Percentiles rank a stretch among this genome's conserved stretches.
Evolutionary conservation across 2,113 vertebrate genomes (phyloP).

Genomic region (Charina bottae): DNA sequence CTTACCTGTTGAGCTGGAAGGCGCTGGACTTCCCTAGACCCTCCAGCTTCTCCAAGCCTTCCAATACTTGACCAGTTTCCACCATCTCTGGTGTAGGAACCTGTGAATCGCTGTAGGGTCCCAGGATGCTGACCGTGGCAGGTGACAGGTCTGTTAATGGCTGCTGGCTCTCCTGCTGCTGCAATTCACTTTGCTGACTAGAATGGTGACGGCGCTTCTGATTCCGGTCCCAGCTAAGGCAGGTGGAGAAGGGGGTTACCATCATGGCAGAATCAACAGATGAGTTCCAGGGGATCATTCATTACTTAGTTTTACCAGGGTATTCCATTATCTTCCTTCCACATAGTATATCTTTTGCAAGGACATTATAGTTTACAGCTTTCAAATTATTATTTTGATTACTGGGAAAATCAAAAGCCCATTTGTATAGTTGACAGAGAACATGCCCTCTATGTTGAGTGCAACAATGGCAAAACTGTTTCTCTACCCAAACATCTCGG

Average conservation of each 20-base stretch:
- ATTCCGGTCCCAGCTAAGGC: constrained; percentile 79
- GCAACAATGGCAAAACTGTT: not conserved
- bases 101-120: constrained; percentile 72
- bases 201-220: constrained; percentile 79
- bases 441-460: not conserved
- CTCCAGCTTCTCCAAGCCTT: constrained; percentile 57
- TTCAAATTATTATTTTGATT: not conserved
- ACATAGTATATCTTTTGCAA: not conserved
- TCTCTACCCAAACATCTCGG: not conserved
- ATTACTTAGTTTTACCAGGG: not conserved
- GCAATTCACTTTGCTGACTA: constrained; percentile 74
- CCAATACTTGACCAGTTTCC: constrained; percentile 68
- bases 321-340: not conserved
- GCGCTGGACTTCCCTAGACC: constrained; percentile 60
- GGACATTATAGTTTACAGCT: not conserved
- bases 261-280: not conserved
- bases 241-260: not conserved
- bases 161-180: constrained; percentile 80
- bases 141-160: constrained; percentile 80
- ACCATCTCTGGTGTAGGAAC: constrained; percentile 66
- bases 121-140: constrained; percentile 77
- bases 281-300: not conserved
- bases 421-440: not conserved
- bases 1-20: constrained; percentile 82
- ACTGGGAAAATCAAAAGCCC: not conserved